Percentiles rank a stretch among this genome's conserved stretches.
phyloP scores from a whole-genome alignment of 2,797 vertebrate genomes.

The Echeneis naucrates region DNA sequence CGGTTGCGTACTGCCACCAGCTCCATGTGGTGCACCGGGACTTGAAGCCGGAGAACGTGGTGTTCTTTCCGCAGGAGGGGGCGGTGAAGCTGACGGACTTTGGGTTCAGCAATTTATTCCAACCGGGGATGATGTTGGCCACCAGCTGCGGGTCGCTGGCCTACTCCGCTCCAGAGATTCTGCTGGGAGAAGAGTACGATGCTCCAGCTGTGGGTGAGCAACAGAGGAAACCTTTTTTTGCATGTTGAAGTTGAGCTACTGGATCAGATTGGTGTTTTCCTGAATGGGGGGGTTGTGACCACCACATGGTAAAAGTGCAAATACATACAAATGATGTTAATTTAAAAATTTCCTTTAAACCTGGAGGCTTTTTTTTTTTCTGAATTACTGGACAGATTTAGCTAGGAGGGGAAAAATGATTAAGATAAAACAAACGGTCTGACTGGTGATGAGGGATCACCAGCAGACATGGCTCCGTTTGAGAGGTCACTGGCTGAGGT shows the following conservation, averaged over 20 bases:
- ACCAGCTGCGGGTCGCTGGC: conserved; percentile 92
- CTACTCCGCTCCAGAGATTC: conserved; percentile 91
- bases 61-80: conserved; percentile 91
- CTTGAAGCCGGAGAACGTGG: conserved; percentile 93
- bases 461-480: neutral
- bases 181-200: conserved; percentile 91
- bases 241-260: neutral
- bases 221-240: neutral
- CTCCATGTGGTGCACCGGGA: conserved; percentile 92
- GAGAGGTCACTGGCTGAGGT: neutral
- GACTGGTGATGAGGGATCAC: neutral
- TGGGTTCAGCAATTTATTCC: conserved; percentile 91
- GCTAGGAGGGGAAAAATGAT: neutral
- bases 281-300: neutral
- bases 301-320: neutral
- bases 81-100: conserved; percentile 92
- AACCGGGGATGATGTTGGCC: conserved; percentile 90
- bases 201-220: conserved; percentile 91
- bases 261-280: neutral
- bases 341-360: neutral
- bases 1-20: conserved; percentile 91
- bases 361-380: too few relatives aligned
- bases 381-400: neutral
- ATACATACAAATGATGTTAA: too few relatives aligned
- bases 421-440: neutral